Evolutionary conservation across 2,113 vertebrate species (phyloP).

Genomic region (Polypterus bichir): DNA sequence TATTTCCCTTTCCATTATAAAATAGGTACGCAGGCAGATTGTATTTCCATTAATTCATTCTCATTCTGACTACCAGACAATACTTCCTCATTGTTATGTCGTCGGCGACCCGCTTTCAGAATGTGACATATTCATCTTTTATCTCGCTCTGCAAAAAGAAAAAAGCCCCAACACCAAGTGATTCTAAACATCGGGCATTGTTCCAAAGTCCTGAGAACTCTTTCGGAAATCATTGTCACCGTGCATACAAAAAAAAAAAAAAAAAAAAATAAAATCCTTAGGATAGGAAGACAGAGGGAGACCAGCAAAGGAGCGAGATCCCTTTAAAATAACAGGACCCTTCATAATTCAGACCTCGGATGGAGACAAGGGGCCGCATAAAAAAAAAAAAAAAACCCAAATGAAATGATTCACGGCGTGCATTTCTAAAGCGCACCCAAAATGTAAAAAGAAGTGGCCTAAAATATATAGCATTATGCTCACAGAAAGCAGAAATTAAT

Average conservation of each 20-base stretch:
- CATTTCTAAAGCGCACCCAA: constrained; percentile 1
- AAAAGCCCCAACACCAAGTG: constrained; percentile 18
- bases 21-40: too few relatives aligned
- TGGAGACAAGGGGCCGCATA: background rate
- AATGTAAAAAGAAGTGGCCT: constrained; percentile 12
- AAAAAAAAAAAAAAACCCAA: background rate
- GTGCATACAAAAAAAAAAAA: too few relatives aligned
- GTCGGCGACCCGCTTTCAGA: too few relatives aligned
- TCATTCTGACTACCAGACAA: too few relatives aligned
- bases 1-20: too few relatives aligned
- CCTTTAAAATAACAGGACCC: constrained; percentile 25
- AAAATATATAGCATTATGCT: constrained; percentile 30
- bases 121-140: too few relatives aligned
- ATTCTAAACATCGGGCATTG: constrained; percentile 20
- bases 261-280: too few relatives aligned
- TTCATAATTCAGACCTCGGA: background rate
- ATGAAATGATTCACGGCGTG: background rate
- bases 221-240: too few relatives aligned
- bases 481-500: constrained; percentile 71
- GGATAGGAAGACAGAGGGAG: too few relatives aligned
- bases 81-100: too few relatives aligned
- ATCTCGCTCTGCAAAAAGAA: background rate
- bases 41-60: too few relatives aligned
- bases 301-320: background rate
- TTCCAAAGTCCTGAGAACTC: too few relatives aligned